Evolutionary conservation across 2,113 vertebrate species (phyloP).

Genomic region (Copsychus sechellarum): DNA sequence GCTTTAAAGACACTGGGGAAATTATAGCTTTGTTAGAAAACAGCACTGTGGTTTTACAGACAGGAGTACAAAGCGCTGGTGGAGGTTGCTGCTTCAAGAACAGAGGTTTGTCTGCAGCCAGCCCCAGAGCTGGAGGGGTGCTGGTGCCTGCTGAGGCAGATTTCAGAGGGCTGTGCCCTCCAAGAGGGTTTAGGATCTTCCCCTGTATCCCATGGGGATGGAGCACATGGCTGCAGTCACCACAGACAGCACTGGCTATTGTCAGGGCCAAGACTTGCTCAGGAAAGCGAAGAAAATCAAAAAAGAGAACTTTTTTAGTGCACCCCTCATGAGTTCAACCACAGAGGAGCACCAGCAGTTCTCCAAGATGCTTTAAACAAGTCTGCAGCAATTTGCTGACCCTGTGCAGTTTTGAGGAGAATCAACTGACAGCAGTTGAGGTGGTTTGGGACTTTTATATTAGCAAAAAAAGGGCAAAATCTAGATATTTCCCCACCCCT

Average conservation of each 20-base stretch:
- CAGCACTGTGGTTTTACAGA: not conserved
- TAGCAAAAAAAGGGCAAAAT: not conserved
- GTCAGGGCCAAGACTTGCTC: not conserved
- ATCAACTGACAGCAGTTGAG: not conserved
- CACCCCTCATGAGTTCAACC: rapidly evolving
- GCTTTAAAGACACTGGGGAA: slow-evolving; percentile 21
- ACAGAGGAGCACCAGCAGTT: not conserved
- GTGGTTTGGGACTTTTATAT: not conserved
- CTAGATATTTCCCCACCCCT: not conserved
- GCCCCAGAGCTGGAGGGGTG: not conserved
- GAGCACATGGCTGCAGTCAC: not conserved
- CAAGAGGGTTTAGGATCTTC: not conserved
- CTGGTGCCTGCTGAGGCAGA: not conserved
- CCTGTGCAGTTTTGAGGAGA: not conserved
- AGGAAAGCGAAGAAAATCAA: not conserved
- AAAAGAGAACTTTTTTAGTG: not conserved
- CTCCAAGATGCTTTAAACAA: not conserved
- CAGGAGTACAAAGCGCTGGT: not conserved
- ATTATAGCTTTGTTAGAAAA: slow-evolving; percentile 38
- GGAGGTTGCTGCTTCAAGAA: not conserved
- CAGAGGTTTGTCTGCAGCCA: not conserved
- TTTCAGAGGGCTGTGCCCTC: not conserved
- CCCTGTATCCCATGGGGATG: not conserved
- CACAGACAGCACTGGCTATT: rapidly evolving
- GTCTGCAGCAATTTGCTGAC: not conserved